phyloP scores from a whole-genome alignment of 2,797 vertebrate species.

The Myotis myotis region DNA sequence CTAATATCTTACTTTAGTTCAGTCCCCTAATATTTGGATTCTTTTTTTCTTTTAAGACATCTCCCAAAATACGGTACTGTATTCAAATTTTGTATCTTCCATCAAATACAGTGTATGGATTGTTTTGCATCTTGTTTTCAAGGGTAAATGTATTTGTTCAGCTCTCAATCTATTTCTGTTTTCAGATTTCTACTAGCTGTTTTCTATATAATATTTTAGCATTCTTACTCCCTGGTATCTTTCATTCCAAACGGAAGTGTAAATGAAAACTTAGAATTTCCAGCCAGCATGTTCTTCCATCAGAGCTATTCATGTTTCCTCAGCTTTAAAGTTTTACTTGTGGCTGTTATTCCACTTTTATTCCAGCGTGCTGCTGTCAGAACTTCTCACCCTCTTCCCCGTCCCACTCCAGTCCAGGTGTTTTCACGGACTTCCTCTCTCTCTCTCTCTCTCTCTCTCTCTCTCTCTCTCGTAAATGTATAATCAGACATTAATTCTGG shows the following conservation, averaged over 20 bases:
- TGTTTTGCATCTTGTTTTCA: not conserved
- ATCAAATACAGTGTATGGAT: not conserved
- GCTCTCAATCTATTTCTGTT: not conserved
- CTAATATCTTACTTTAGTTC: not conserved
- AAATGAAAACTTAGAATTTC: not conserved
- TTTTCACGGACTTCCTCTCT: not conserved
- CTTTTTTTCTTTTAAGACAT: not conserved
- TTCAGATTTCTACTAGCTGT: constrained; percentile 17
- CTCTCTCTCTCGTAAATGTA: not conserved
- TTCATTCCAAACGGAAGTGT: not conserved
- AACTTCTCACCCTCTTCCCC: not conserved
- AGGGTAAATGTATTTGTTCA: not conserved
- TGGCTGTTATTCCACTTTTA: not conserved
- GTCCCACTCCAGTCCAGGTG: not conserved
- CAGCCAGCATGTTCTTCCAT: not conserved
- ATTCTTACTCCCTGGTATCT: not conserved
- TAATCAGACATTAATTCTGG: not conserved
- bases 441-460: not conserved
- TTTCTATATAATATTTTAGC: not conserved
- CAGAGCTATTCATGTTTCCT: not conserved
- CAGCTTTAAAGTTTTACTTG: not conserved
- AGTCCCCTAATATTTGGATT: not conserved
- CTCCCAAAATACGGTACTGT: not conserved
- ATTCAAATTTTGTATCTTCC: not conserved
- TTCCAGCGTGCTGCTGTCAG: not conserved